Conservation (phyloP, 1,140 invertebrate species). For the Holotrichia oblita region DNA sequence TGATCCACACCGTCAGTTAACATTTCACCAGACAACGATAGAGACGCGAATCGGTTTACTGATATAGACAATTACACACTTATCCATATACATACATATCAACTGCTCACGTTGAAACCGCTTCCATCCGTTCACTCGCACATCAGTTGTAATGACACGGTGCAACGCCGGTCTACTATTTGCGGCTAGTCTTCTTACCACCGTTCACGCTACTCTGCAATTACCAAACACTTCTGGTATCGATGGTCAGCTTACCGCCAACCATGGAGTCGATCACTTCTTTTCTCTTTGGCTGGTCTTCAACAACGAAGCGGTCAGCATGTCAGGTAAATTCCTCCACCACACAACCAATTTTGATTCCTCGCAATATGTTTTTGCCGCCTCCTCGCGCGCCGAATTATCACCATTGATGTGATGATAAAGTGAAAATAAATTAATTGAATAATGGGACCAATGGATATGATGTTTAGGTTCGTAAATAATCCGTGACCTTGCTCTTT, state of each 20-base stretch:
- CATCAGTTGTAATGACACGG: conserved; percentile 46
- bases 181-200: conserved; percentile 39
- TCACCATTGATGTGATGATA: not conserved
- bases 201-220: conserved; percentile 58
- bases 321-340: conserved; percentile 60
- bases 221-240: conserved; percentile 65
- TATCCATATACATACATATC: conserved; percentile 10
- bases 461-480: conserved; percentile 12
- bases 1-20: conserved; percentile 27
- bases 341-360: not conserved
- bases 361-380: not conserved
- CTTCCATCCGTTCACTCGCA: conserved; percentile 21
- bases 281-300: conserved; percentile 67
- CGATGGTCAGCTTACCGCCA: conserved; percentile 63
- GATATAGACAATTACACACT: not conserved
- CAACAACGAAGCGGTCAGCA: conserved; percentile 64
- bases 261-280: conserved; percentile 64
- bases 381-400: not conserved
- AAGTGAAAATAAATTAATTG: conserved; percentile 34
- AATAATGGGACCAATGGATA: conserved; percentile 30
- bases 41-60: conserved; percentile 28
- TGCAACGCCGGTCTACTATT: conserved; percentile 44
- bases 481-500: conserved; percentile 36
- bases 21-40: conserved; percentile 44
- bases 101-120: not conserved